Conservation (phyloP, 2,797 vertebrate genomes). For the Apogon hyalosoma region DNA sequence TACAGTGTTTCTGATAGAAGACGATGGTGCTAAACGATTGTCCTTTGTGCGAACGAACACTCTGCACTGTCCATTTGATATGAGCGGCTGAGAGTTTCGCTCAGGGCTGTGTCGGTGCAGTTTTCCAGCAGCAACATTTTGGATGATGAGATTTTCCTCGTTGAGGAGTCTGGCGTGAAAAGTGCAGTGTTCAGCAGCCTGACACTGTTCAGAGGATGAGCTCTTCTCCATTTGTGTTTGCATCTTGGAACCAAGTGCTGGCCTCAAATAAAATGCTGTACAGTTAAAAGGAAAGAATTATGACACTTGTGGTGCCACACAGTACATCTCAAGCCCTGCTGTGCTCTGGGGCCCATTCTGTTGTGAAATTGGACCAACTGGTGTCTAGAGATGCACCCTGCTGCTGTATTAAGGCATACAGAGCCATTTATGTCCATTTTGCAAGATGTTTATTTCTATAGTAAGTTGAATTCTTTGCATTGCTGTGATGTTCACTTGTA, state of each 20-base stretch:
- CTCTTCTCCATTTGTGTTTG: slow-evolving; percentile 54
- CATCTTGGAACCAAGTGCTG: slow-evolving; percentile 61
- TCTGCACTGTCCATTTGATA: slow-evolving; percentile 56
- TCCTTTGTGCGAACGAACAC: slow-evolving; percentile 42
- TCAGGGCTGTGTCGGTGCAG: slow-evolving; percentile 64
- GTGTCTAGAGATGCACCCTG: slow-evolving; percentile 68
- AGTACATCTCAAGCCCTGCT: slow-evolving; percentile 53
- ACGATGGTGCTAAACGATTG: slow-evolving; percentile 26
- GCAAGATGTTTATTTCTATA: slow-evolving; percentile 47
- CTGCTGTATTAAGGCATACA: slow-evolving; percentile 60
- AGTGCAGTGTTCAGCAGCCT: slow-evolving; percentile 80
- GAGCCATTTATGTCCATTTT: slow-evolving; percentile 59
- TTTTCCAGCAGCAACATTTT: slow-evolving; percentile 58
- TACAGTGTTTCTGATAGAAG: slow-evolving; percentile 39
- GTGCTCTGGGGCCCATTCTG: slow-evolving; percentile 66
- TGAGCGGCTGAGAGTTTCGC: slow-evolving; percentile 53
- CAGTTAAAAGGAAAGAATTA: slow-evolving; percentile 65
- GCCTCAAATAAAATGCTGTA: slow-evolving; percentile 63
- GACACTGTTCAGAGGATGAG: slow-evolving; percentile 68
- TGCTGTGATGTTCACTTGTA: slow-evolving; percentile 6
- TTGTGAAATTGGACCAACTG: slow-evolving; percentile 73
- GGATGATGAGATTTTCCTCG: slow-evolving; percentile 77
- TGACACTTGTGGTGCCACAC: slow-evolving; percentile 62
- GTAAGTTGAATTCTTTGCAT: slow-evolving; percentile 29
- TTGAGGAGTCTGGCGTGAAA: slow-evolving; percentile 72